phyloP scores from a whole-genome alignment of 1,140 invertebrate genomes.

The Ceratina calcarata region DNA sequence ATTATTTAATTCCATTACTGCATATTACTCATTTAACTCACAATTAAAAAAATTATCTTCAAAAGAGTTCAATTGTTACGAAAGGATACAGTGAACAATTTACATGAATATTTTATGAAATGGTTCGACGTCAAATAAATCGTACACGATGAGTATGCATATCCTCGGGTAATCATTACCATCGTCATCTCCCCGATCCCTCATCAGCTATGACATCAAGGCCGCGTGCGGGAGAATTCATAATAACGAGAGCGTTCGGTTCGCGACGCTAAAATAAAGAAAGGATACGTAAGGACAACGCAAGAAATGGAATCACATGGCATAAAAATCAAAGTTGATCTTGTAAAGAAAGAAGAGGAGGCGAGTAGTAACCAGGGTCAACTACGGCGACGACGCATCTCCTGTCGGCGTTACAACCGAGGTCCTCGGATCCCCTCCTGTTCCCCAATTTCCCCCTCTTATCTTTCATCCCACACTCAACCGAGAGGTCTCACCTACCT shows the following conservation, averaged over 20 bases:
- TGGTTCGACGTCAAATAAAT: slow-evolving; percentile 8
- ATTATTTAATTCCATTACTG: too few relatives aligned
- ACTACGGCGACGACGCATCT: slow-evolving; percentile 42
- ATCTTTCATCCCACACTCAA: slow-evolving; percentile 22
- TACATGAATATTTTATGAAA: slow-evolving; percentile 34
- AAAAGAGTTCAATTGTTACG: background rate
- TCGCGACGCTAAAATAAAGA: slow-evolving; percentile 2
- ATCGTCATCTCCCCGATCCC: slow-evolving; percentile 35
- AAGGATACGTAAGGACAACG: too few relatives aligned
- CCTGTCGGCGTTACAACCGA: background rate
- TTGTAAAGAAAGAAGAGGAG: background rate
- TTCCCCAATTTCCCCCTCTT: background rate
- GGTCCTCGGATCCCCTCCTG: slow-evolving; percentile 41
- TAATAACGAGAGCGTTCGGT: slow-evolving; percentile 38
- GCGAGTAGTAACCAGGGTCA: slow-evolving; percentile 63
- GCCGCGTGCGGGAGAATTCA: slow-evolving; percentile 46
- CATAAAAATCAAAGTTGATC: too few relatives aligned
- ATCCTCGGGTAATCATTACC: slow-evolving; percentile 22
- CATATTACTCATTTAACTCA: too few relatives aligned
- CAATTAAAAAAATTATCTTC: slow-evolving; percentile 22
- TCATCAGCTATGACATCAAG: slow-evolving; percentile 56
- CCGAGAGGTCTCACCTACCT: slow-evolving; percentile 61
- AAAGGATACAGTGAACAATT: slow-evolving; percentile 11
- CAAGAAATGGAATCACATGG: background rate
- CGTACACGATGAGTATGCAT: slow-evolving; percentile 1